A percentile compares a stretch with the other conserved stretches of the same genome.
Evolutionary conservation across 1,140 invertebrate species (phyloP).

Genomic region (Diabrotica virgifera): DNA sequence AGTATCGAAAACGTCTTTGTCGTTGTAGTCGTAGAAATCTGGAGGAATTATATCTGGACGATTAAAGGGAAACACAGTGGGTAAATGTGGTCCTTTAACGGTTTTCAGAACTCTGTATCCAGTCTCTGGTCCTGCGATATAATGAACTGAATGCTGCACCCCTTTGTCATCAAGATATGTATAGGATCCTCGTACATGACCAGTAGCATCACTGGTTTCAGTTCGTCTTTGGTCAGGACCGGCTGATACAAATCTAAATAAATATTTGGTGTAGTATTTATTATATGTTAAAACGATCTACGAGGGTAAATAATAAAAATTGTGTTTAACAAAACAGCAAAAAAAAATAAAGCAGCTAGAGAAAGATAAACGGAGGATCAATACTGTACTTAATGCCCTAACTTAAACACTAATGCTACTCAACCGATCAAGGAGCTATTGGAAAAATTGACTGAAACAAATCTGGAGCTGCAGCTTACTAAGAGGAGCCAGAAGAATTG

Average conservation of each 20-base stretch:
- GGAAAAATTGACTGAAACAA: no score
- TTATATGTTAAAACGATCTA: no score
- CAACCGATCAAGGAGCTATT: no score
- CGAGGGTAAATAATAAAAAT: no score
- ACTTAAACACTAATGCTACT: no score
- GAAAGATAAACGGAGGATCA: no score
- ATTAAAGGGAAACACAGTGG: constrained; percentile 51
- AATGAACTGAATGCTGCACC: constrained; percentile 64
- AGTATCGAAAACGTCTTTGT: constrained; percentile 46
- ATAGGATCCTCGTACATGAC: constrained; percentile 68
- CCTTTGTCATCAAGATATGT: constrained; percentile 73
- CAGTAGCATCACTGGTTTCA: constrained; percentile 65
- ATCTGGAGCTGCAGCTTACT: no score
- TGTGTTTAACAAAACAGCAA: no score
- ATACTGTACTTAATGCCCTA: no score
- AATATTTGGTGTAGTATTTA: background rate
- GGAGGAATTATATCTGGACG: constrained; percentile 45
- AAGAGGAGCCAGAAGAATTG: no score
- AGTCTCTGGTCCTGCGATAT: constrained; percentile 70
- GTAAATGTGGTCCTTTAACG: constrained; percentile 56
- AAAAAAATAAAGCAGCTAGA: no score
- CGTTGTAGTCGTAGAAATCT: constrained; percentile 50
- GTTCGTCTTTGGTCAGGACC: constrained; percentile 68
- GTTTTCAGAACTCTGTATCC: constrained; percentile 69
- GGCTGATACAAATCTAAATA: constrained; percentile 61